Evolutionary conservation across 2,113 vertebrate genomes (phyloP).

Genomic region (Camelus bactrianus): DNA sequence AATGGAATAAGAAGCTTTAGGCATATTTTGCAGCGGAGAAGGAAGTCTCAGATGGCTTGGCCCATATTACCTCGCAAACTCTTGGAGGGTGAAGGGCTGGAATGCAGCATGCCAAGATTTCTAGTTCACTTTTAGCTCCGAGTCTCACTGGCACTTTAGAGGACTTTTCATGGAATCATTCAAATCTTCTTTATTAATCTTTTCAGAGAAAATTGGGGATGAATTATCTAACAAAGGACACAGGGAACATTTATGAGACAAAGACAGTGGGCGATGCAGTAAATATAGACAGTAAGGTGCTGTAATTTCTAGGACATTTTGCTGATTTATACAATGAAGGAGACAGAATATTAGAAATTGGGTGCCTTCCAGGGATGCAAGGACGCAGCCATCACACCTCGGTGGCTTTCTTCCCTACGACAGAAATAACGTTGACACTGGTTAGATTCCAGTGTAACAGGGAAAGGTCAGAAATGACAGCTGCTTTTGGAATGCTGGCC

Average conservation of each 20-base stretch:
- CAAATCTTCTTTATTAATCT: not conserved
- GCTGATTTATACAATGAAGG: not conserved
- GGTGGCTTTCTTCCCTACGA: not conserved
- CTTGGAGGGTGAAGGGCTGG: not conserved
- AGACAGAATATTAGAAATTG: not conserved
- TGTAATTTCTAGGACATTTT: not conserved
- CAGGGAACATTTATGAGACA: not conserved
- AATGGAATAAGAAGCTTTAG: not conserved
- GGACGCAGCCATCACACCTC: accelerated
- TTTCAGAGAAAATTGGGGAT: not conserved
- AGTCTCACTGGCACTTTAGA: not conserved
- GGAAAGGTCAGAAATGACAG: not conserved
- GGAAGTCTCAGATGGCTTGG: not conserved
- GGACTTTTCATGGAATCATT: not conserved
- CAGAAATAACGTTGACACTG: not conserved
- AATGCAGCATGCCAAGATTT: accelerated
- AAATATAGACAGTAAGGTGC: not conserved
- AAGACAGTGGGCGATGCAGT: not conserved
- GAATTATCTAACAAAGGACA: not conserved
- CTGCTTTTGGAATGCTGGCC: not conserved
- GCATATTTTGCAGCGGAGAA: not conserved
- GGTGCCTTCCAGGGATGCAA: not conserved
- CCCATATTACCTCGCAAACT: too few species aligned
- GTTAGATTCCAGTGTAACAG: accelerated
- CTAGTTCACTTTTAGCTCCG: not conserved